Evolutionary conservation across 1,140 invertebrate species (phyloP).

Genomic region (Conus betulinus): DNA sequence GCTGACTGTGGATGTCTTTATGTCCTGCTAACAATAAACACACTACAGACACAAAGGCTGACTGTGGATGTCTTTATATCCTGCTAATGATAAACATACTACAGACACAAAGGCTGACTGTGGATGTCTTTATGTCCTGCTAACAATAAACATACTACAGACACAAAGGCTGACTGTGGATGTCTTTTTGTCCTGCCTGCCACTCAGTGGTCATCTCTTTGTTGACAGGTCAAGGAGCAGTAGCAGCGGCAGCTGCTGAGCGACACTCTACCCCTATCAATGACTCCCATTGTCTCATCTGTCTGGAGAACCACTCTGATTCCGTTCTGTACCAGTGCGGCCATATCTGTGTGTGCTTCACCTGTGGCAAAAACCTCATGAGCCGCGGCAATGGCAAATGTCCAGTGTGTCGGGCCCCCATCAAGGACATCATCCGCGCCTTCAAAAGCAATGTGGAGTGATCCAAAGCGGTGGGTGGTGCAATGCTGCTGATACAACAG

Average conservation of each 20-base stretch:
- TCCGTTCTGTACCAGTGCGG: slow-evolving; percentile 75
- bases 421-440: slow-evolving; percentile 72
- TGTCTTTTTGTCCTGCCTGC: too few relatives aligned
- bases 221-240: slow-evolving; percentile 31
- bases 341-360: slow-evolving; percentile 73
- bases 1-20: too few relatives aligned
- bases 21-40: too few relatives aligned
- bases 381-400: slow-evolving; percentile 61
- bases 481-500: too few relatives aligned
- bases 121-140: too few relatives aligned
- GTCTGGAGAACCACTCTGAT: slow-evolving; percentile 70
- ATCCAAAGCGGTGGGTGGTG: slow-evolving; percentile 17
- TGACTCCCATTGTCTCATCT: slow-evolving; percentile 72
- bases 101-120: too few relatives aligned
- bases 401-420: slow-evolving; percentile 74
- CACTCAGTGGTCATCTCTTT: too few relatives aligned
- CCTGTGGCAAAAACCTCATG: slow-evolving; percentile 69
- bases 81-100: too few relatives aligned
- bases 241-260: slow-evolving; percentile 1
- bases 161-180: too few relatives aligned
- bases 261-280: slow-evolving; percentile 55
- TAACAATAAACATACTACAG: too few relatives aligned
- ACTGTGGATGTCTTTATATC: too few relatives aligned
- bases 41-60: too few relatives aligned
- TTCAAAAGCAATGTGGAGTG: slow-evolving; percentile 68